Base-by-base conservation (phyloP, 1,140 invertebrate genomes). In the Zelostemma sp. region DNA sequence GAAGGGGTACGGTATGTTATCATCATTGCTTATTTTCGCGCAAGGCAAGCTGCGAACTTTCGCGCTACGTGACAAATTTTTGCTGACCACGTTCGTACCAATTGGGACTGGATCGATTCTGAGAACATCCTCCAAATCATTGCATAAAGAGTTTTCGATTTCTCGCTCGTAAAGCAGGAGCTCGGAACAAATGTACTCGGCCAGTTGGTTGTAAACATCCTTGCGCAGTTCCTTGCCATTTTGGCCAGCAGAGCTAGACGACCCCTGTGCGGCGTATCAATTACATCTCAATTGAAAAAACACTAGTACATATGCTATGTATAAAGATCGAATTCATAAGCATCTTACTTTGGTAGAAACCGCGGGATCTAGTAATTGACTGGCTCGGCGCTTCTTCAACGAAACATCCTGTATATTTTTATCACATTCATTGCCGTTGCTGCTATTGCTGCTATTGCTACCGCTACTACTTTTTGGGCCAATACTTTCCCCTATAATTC, bases 121-220 rank as follows among this genome's bases (percentile, higher is more conserved):
- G 14, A 82, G 58, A 40, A 71, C 61, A 18, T 76, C 60, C 6
- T 43, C 74, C 6, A 81, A 71, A 41, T 79, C 67, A 18, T 78
- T 54, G 5, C 28, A 51, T 14, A 75, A 48, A 6, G 57, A 69
- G 54, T 79, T 68, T 19, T 63, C 61, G n/a, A 79, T 58, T 49
- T 66, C 66, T 43, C 72, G 63, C 19, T 78, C 72, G 9, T 74
- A 62, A 43, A 61, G 65, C 21, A 72, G 57, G 1, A 85, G 25
- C 58, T 82, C 61, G 1, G 73, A 70, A 33, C 69, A 76, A 46
- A 84, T 57, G 46, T 77, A 75, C 25, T 83, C 78, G 15, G 78
- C 47, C 16, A 85, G 59, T 43, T 75, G 51, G 50, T 83, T 71
- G 17, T 82, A 54, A 41, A 84, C 70, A 17, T 80, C 70, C 54